Percentiles rank a stretch among this genome's conserved stretches.
Evolutionary conservation across 2,113 vertebrate species (phyloP).

Genomic region (Trogon melanurus): DNA sequence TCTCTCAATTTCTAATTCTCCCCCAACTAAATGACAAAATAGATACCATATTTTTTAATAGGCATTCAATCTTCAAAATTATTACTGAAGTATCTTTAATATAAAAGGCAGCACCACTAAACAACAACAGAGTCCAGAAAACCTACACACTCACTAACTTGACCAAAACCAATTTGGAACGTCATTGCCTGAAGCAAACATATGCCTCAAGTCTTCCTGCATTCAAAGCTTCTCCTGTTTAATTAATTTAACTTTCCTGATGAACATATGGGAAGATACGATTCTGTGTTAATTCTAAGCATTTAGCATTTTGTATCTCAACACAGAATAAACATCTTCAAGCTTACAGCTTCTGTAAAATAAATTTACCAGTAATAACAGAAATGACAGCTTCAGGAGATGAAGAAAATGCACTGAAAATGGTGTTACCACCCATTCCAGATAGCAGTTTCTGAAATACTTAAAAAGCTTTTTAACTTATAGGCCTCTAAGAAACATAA

Average conservation of each 20-base stretch:
- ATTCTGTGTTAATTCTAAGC: neutral
- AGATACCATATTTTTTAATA: neutral
- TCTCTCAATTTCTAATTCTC: neutral
- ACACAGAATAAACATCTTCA: neutral
- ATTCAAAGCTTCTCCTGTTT: neutral
- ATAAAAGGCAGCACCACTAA: neutral
- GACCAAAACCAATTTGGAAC: neutral
- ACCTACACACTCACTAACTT: neutral
- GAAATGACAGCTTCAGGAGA: neutral
- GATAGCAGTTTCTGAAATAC: neutral
- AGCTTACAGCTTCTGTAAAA: neutral
- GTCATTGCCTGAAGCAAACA: neutral
- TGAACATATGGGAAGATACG: neutral
- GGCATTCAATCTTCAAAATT: neutral
- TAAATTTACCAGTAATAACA: neutral
- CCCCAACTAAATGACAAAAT: neutral
- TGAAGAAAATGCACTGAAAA: neutral
- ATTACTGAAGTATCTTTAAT: neutral
- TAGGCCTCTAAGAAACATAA: neutral
- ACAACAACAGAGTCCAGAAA: neutral
- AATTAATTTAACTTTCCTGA: neutral
- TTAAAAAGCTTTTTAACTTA: neutral
- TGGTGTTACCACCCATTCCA: neutral
- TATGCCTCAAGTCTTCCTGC: neutral
- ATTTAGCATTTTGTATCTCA: neutral